These are phyloP conservation scores for Harpagifer antarcticus DNA, from an alignment of 2,797 vertebrate species.

Conservation along the genomic window DNA sequence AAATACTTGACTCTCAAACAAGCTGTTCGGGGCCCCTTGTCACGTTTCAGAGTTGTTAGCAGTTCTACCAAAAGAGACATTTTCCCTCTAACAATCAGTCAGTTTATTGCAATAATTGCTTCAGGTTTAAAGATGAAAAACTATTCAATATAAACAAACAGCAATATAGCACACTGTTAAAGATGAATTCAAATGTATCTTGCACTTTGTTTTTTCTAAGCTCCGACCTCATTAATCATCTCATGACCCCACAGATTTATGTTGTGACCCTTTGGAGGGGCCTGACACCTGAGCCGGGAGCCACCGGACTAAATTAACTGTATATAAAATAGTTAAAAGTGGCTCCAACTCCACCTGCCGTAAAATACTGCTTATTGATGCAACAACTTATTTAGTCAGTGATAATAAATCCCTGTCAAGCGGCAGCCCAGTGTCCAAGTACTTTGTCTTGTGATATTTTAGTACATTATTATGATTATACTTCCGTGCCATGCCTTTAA, in stretches of 20 bases:
- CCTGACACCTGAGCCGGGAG: background rate
- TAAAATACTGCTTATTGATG: background rate
- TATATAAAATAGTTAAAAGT: background rate
- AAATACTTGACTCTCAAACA: too few relatives aligned
- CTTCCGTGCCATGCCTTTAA: background rate
- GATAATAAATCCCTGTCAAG: too few relatives aligned
- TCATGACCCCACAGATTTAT: background rate
- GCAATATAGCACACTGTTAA: background rate
- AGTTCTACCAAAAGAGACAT: background rate
- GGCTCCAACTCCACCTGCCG: background rate
- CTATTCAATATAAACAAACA: background rate
- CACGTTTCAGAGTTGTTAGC: background rate
- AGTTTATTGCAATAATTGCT: background rate
- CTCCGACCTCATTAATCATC: background rate
- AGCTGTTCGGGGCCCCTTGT: background rate
- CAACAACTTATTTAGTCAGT: too few relatives aligned
- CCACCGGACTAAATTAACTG: background rate
- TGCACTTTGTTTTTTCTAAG: background rate
- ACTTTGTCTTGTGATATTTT: background rate
- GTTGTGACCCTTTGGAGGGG: background rate
- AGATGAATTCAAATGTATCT: background rate
- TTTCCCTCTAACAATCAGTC: background rate
- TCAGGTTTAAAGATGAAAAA: background rate
- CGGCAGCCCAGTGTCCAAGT: background rate
- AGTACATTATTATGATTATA: background rate